Evolutionary conservation across 2,888 invertebrate species (phyloP), one percentile per base, ranked within the genome.

Genomic region (Polyommatus iphigenia): DNA sequence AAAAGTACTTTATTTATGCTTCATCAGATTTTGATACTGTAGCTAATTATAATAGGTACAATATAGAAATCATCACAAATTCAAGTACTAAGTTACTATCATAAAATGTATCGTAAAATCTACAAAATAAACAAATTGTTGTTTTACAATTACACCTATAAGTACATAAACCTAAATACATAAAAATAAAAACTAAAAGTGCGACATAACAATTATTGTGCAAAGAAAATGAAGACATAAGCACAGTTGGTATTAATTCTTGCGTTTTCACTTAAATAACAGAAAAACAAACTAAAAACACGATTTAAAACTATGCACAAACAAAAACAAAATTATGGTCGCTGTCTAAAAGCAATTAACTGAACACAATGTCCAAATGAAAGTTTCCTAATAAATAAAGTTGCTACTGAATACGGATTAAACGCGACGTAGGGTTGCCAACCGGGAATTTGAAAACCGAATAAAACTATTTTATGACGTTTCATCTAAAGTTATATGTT

Each of bases 381-480:
- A 86, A 85, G 82, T 82, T 79, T 83, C 83, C 80, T 82, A 84
- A 81, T 80, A 84, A 86, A 82, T 84, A 85, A 86, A 86, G 82
- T 84, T 85, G 80, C 85, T 86, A 85, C 85, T 80, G 85, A 88
- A 89, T 85, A 86, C 87, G 88, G 86, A 84, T 82, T 81, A 83
- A 87, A 87, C 85, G 67, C 15, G 87, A 88, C 85, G 88, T 67
- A 67, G 67, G 67, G 67, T 5, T 67, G 67, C 67, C 67, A 67
- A 67, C 67, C 15, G 7, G 29, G 32, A 32, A 6, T 67, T 67
- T 32, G 2, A 32, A 67, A 29, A 1, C 15, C 1, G 7, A 13
- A 67, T 29, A 7, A 32, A 67, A 67, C 29, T 29, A 7, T 29
- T 67, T 67, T 4, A 67, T 67, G 62, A 67, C 32, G 6, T 67